Percentiles rank a stretch among this genome's conserved stretches.
phyloP scores from a whole-genome alignment of 2,797 vertebrate genomes.

The Acanthornis magna region DNA sequence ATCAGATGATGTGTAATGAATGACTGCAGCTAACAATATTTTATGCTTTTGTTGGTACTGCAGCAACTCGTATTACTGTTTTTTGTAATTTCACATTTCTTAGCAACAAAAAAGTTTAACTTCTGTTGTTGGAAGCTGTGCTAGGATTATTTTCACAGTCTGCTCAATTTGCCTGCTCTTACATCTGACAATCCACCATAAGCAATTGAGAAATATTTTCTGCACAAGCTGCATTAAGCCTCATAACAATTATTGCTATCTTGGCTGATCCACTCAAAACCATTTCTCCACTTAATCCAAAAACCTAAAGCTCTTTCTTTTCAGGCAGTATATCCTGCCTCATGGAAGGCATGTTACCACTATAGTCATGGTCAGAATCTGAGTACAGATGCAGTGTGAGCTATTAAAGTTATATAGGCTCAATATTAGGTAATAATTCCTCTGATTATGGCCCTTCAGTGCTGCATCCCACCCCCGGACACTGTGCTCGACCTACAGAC shows the following conservation, averaged over 20 bases:
- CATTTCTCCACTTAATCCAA: conserved; percentile 6
- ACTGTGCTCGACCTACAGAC: neutral
- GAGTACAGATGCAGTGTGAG: neutral
- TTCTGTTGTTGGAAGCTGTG: conserved; percentile 48
- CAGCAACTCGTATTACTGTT: neutral
- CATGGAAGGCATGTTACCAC: neutral
- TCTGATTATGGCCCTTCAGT: neutral
- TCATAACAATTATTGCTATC: conserved; percentile 38
- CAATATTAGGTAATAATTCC: neutral
- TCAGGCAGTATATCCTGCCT: neutral
- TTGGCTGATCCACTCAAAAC: conserved; percentile 49
- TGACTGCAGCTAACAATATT: neutral
- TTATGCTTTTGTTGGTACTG: conserved; percentile 17
- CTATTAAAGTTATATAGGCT: neutral
- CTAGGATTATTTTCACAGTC: conserved; percentile 57
- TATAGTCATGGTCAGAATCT: neutral
- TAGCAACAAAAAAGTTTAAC: conserved; percentile 53
- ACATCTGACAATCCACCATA: conserved; percentile 48
- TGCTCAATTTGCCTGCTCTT: conserved; percentile 45
- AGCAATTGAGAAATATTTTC: conserved; percentile 48
- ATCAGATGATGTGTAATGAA: neutral
- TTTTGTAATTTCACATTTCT: conserved; percentile 45
- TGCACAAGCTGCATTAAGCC: conserved; percentile 46
- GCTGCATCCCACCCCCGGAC: neutral
- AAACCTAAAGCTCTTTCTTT: conserved; percentile 11